phyloP scores from a whole-genome alignment of 2,113 vertebrate genomes.

The Terrapene triunguis region DNA sequence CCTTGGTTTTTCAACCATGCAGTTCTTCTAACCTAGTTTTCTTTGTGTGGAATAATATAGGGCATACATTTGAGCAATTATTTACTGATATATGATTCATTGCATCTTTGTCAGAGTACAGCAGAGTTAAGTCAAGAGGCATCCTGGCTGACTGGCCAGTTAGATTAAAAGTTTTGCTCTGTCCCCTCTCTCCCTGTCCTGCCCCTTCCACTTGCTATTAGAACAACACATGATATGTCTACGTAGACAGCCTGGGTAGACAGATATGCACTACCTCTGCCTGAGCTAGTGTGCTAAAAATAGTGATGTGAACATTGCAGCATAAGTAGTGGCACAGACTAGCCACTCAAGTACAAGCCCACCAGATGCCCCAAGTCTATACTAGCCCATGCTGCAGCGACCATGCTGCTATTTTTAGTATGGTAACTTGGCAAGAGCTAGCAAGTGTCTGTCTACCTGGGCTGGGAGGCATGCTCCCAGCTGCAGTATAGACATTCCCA shows the following conservation, averaged over 20 bases:
- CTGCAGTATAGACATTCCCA: rapidly evolving
- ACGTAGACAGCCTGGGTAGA: background rate
- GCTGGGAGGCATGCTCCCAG: too few relatives aligned
- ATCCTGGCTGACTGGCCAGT: background rate
- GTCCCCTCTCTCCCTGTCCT: rapidly evolving
- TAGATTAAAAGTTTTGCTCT: background rate
- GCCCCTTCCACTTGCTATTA: rapidly evolving
- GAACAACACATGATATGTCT: background rate
- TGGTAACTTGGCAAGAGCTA: background rate
- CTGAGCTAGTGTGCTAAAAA: background rate
- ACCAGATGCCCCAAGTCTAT: background rate
- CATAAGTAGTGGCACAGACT: background rate
- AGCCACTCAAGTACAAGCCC: too few relatives aligned
- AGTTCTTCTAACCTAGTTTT: background rate
- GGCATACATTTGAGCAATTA: background rate
- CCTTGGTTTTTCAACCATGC: background rate
- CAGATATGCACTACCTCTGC: too few relatives aligned
- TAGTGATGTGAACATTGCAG: background rate
- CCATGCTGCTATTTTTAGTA: background rate
- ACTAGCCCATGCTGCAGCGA: background rate
- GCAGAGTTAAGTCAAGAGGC: background rate
- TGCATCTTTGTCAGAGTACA: background rate
- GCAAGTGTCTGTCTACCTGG: background rate
- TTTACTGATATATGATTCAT: rapidly evolving
- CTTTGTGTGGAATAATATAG: background rate